Conservation (phyloP, 2,888 invertebrate genomes). For the Ditylenchus weischeri region DNA sequence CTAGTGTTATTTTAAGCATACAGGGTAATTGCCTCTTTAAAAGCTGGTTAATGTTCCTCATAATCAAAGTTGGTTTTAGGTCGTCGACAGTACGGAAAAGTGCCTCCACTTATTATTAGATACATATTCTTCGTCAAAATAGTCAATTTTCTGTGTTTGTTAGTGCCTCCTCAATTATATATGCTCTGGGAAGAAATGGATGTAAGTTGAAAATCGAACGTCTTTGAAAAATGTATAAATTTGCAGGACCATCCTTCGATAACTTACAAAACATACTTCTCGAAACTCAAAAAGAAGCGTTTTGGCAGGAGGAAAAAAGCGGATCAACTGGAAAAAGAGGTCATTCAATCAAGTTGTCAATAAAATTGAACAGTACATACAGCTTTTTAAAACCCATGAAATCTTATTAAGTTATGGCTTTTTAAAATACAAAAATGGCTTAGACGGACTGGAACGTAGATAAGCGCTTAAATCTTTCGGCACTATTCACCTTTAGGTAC, state of each 20-base stretch:
- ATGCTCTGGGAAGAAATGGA: conserved; percentile 52
- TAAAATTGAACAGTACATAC: no score
- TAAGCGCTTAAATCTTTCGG: no score
- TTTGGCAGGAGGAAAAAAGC: not conserved
- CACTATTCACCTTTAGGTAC: no score
- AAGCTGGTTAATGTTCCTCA: conserved; percentile 32
- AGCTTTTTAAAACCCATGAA: no score
- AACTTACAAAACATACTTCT: conserved; percentile 8
- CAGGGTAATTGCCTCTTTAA: conserved; percentile 33
- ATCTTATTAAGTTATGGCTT: no score
- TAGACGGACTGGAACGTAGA: no score
- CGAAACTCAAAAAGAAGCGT: not conserved
- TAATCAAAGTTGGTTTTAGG: not conserved
- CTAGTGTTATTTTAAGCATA: conserved; percentile 52
- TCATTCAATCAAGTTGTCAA: no score
- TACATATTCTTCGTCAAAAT: conserved; percentile 44
- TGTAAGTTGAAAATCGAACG: conserved; percentile 9
- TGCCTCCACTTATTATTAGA: conserved; percentile 47
- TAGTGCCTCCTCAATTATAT: conserved; percentile 47
- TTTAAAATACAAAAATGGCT: no score
- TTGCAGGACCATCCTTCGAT: conserved; percentile 20
- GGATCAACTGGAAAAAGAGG: not conserved
- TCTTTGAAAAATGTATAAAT: not conserved
- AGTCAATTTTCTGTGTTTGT: conserved; percentile 35
- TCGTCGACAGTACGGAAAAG: conserved; percentile 49